A percentile compares a stretch with the other conserved stretches of the same genome.
Conservation (phyloP, 2,888 invertebrate genomes). For the Myopa testacea region DNA sequence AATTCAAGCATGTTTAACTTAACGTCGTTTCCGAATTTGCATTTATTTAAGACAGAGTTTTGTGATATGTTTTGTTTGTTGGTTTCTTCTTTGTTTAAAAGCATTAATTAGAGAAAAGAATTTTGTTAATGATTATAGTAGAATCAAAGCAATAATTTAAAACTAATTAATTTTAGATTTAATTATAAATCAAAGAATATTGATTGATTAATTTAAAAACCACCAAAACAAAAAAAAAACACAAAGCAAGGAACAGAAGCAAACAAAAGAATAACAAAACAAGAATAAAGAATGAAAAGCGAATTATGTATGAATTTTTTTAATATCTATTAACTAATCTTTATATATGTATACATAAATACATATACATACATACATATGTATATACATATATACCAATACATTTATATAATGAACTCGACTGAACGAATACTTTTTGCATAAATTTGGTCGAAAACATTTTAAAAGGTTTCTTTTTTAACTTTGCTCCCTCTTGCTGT, state of each 20-base stretch:
- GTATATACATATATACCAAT: no score
- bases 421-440: not conserved
- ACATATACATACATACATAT: no score
- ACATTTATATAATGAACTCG: no score
- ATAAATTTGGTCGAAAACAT: not conserved
- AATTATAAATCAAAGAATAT: conserved; percentile 55
- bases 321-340: no score
- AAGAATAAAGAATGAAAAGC: not conserved
- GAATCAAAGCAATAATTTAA: conserved; percentile 62
- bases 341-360: no score
- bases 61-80: not conserved
- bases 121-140: conserved; percentile 62
- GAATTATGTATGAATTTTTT: not conserved
- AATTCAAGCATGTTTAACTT: conserved; percentile 49
- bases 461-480: not conserved
- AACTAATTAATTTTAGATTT: conserved; percentile 65
- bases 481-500: no score
- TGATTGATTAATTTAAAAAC: not conserved
- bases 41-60: conserved; percentile 41
- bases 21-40: conserved; percentile 43
- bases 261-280: not conserved
- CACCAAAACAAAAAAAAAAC: conserved; percentile 34
- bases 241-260: conserved; percentile 35
- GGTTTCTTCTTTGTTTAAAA: conserved; percentile 17
- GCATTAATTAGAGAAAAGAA: conserved; percentile 28